Percentiles rank a stretch among this genome's conserved stretches.
Conservation (phyloP, 2,888 invertebrate genomes). For the Drosophila subquinaria region DNA sequence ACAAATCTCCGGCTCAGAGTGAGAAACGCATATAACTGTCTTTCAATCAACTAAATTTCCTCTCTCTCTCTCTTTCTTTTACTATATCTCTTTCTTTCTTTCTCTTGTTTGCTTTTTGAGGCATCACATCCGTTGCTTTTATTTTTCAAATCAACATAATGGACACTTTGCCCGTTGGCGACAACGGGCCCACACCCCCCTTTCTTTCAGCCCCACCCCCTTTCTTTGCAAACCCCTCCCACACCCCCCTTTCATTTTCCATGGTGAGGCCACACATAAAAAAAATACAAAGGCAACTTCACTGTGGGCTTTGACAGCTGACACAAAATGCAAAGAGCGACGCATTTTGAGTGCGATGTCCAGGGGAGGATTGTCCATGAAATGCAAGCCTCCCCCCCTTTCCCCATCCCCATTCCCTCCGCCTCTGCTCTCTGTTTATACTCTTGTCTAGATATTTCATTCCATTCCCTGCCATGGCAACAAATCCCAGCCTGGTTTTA, state of each 20-base stretch:
- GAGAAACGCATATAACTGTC: conserved; percentile 61
- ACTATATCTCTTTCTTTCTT: background rate
- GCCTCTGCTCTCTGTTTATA: conserved; percentile 2
- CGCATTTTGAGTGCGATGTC: conserved; percentile 66
- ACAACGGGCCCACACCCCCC: conserved; percentile 1
- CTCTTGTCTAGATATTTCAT: conserved; percentile 21
- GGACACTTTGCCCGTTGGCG: conserved; percentile 79
- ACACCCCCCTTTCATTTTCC: conserved; percentile 4
- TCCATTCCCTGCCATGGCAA: conserved; percentile 16
- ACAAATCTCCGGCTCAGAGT: conserved; percentile 42
- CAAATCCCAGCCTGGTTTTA: conserved; percentile 46
- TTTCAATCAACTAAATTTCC: conserved; percentile 75
- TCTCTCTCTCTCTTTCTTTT: background rate
- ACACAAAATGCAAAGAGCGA: conserved; percentile 74
- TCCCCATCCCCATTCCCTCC: background rate
- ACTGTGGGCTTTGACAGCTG: conserved; percentile 75
- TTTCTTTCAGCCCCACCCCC: background rate
- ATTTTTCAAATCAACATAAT: conserved; percentile 81
- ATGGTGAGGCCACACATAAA: conserved; percentile 47
- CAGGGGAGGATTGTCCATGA: conserved; percentile 29
- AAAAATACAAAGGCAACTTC: conserved; percentile 74
- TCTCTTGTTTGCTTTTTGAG: conserved; percentile 51
- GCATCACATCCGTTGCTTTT: conserved; percentile 68
- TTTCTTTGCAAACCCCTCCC: too few species aligned
- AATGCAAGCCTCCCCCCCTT: conserved; percentile 19